Evolutionary conservation across 2,113 vertebrate genomes (phyloP), one percentile per base, ranked within the genome.

Genomic region (Daubentonia madagascariensis): DNA sequence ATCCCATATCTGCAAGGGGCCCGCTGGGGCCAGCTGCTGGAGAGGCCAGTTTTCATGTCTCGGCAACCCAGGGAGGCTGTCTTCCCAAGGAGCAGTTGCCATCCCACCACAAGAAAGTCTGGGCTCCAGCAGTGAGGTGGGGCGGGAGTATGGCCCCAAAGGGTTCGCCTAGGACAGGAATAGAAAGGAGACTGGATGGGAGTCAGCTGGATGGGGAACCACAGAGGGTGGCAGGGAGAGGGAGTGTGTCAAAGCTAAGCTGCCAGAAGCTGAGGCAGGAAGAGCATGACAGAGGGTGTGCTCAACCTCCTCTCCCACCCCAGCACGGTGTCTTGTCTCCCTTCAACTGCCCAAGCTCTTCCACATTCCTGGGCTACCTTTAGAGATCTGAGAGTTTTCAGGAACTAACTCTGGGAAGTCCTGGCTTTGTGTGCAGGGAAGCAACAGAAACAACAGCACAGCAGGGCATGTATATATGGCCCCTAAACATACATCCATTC

Each of bases 401-500:
- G 63, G 67, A 40, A 43, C 30, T 16, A 35, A 57, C 43, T 92
- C 50, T 35, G 65, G 78, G 17, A 94, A 32, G 20, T 32, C 67
- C 52, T 28, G 52, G 54, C 50, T 88, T 61, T 54, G 52, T 10
- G 9, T 9, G 23, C 37, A 72, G 67, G 8, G 28, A 57, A 65
- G 37, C 28, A 6, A 32, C 73, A 92, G 81, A 73, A 87, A 65
- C 22, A 45, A 2, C 10, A 30, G 35, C 32, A 23, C n/a, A 48
- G 50, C 17, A 61, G 25, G 23, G 59, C 6, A 0, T 57, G 78
- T n/a, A n/a, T n/a, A n/a, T 25, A 2, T 0, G 0, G 22, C 30
- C 75, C 23, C 28, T 35, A 30, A n/a, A 75, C 48, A 30, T 28
- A 40, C 22, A 10, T 63, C 13, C 8, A 14, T 6, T 6, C 40